These are phyloP conservation scores for Lophius americanus DNA, from an alignment of 2,797 vertebrate genomes.

Conservation along the genomic window DNA sequence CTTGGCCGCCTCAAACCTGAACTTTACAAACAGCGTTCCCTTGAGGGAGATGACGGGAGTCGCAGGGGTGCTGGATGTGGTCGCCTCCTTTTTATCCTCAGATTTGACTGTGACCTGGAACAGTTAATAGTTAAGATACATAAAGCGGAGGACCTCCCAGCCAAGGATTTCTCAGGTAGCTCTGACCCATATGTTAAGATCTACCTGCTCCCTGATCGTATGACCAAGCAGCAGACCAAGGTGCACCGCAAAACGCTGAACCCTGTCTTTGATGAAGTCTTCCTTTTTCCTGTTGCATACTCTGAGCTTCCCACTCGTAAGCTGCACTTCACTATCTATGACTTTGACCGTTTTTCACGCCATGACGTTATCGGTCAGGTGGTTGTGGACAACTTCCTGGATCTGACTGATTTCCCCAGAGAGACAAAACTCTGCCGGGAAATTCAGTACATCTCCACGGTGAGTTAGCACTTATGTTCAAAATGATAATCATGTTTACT, in stretches of 20 bases:
- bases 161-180: slow-evolving; percentile 98
- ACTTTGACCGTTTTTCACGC: slow-evolving; percentile 98
- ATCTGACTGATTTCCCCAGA: slow-evolving; percentile 96
- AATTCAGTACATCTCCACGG: slow-evolving; percentile 95
- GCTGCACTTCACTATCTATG: slow-evolving; percentile 98
- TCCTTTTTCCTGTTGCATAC: slow-evolving; percentile 96
- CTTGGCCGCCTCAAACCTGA: slow-evolving; percentile 95
- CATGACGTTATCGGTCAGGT: slow-evolving; percentile 98
- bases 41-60: slow-evolving; percentile 90
- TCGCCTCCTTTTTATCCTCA: slow-evolving; percentile 94
- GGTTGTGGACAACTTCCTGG: slow-evolving; percentile 98
- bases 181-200: slow-evolving; percentile 99
- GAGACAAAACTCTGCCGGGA: slow-evolving; percentile 96
- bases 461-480: slow-evolving; percentile 80
- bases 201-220: slow-evolving; percentile 96
- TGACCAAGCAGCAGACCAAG: slow-evolving; percentile 99
- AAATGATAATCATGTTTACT: slow-evolving; percentile 7
- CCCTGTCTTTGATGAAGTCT: slow-evolving; percentile 97
- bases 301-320: slow-evolving; percentile 92
- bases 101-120: slow-evolving; percentile 95
- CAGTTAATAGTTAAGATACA: slow-evolving; percentile 99
- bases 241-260: slow-evolving; percentile 98
- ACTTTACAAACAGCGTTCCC: slow-evolving; percentile 95
- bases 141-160: slow-evolving; percentile 94
- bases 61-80: slow-evolving; percentile 89